Conservation (phyloP, 2,797 vertebrate species). For the Cossypha polioptera region DNA sequence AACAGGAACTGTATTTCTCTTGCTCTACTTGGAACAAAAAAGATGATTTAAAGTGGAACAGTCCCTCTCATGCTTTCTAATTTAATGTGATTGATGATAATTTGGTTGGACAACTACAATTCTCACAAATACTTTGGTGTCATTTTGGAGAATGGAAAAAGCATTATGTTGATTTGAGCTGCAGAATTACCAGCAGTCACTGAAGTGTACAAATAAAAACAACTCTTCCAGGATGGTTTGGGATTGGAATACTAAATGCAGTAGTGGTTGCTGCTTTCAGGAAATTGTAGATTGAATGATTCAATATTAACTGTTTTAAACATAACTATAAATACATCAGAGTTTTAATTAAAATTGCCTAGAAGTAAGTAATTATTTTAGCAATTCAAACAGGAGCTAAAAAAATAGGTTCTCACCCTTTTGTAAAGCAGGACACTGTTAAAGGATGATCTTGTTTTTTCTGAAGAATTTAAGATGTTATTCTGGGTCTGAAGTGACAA, state of each 20-base stretch:
- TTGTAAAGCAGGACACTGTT: background rate
- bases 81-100: conserved; percentile 11
- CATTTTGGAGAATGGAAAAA: conserved; percentile 5
- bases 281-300: background rate
- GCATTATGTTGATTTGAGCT: background rate
- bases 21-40: background rate
- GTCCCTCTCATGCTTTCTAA: background rate
- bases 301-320: conserved; percentile 1
- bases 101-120: conserved; percentile 14
- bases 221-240: background rate
- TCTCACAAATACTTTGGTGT: background rate
- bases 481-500: background rate
- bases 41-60: background rate
- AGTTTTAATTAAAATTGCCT: conserved; percentile 20
- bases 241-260: background rate
- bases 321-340: background rate
- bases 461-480: background rate
- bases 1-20: background rate
- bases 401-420: background rate
- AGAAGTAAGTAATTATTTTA: conserved; percentile 7
- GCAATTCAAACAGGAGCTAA: background rate
- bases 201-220: conserved; percentile 10
- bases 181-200: background rate
- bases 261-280: background rate
- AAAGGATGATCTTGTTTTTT: background rate